These are phyloP conservation scores for Acleris holmiana DNA, from an alignment of 2,888 invertebrate species.

Conservation along the genomic window DNA sequence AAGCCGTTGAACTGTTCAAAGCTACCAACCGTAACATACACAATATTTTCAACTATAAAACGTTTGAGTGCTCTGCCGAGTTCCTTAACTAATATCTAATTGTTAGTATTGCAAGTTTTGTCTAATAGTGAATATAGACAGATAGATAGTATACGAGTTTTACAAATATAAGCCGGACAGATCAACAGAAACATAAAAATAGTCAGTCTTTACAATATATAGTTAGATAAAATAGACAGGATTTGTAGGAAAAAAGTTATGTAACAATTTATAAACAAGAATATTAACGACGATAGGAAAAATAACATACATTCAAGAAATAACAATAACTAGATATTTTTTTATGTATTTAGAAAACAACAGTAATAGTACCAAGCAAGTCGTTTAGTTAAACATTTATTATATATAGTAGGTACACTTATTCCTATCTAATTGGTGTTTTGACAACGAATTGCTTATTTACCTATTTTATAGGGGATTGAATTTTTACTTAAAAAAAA, in stretches of 20 bases:
- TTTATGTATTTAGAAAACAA: slow-evolving; percentile 23
- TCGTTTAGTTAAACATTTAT: slow-evolving; percentile 11
- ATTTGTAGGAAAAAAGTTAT: background rate
- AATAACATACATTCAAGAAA: background rate
- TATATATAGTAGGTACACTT: slow-evolving; percentile 27
- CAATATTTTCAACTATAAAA: no score
- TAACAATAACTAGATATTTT: slow-evolving; percentile 28
- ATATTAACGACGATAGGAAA: no score
- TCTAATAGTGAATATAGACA: background rate
- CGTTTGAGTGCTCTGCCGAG: no score
- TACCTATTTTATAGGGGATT: slow-evolving; percentile 18
- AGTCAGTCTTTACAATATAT: slow-evolving; percentile 43
- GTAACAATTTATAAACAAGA: no score
- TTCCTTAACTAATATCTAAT: no score
- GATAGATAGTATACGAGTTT: slow-evolving; percentile 13
- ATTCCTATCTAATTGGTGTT: slow-evolving; percentile 40
- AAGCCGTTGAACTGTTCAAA: no score
- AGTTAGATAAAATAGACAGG: slow-evolving; percentile 1
- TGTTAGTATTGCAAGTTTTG: no score
- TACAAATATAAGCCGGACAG: slow-evolving; percentile 17
- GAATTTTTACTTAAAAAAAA: slow-evolving; percentile 31
- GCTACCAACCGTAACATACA: no score
- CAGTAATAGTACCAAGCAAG: background rate
- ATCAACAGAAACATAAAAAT: slow-evolving; percentile 35
- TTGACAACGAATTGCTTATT: slow-evolving; percentile 29